Conservation (phyloP, 2,113 vertebrate species). For the Zosterops borbonicus region DNA sequence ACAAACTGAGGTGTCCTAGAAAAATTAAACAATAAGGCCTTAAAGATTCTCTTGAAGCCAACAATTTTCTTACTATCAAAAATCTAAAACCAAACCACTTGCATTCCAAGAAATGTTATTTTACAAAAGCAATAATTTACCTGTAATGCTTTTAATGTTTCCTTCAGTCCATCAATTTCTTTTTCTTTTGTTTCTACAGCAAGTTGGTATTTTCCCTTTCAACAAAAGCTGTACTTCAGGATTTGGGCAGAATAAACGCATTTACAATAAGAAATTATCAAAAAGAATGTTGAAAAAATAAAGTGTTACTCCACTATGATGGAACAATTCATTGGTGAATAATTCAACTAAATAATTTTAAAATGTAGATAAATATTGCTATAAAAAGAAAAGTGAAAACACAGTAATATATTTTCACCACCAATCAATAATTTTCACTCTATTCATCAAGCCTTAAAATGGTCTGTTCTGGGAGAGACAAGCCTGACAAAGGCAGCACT, state of each 20-base stretch:
- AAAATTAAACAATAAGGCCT: neutral
- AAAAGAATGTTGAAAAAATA: neutral
- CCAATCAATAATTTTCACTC: neutral
- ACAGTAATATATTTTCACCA: neutral
- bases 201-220: slow-evolving; percentile 86
- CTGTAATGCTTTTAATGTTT: slow-evolving; percentile 89
- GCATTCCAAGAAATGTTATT: neutral
- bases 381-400: neutral
- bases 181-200: slow-evolving; percentile 88
- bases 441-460: neutral
- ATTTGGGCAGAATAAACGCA: slow-evolving; percentile 8
- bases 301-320: neutral
- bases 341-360: neutral
- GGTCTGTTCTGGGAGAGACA: neutral
- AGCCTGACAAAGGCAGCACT: neutral
- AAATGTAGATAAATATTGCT: neutral
- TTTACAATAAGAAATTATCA: neutral
- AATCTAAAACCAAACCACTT: neutral
- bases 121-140: slow-evolving; percentile 70
- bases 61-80: neutral
- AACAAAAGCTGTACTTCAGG: slow-evolving; percentile 57
- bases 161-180: slow-evolving; percentile 89
- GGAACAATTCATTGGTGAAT: neutral
- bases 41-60: neutral
- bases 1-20: neutral